Evolutionary conservation across 2,113 vertebrate genomes (phyloP), one percentile per base, ranked within the genome.

Genomic region (Antigone vipio): DNA sequence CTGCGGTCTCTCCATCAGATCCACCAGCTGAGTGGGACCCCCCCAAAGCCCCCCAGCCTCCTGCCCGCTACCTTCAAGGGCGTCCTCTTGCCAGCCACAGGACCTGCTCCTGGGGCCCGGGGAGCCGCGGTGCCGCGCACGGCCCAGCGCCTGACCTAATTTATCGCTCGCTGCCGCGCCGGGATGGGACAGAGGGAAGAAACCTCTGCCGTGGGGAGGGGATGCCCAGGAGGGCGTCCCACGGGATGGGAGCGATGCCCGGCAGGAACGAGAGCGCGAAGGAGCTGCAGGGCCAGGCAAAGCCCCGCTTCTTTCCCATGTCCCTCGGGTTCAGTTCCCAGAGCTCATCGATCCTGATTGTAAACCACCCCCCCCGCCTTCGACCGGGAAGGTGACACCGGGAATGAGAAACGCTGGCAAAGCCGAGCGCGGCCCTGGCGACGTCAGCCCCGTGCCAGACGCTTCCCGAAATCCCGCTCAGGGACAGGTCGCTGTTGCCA

Each of bases 221-320:
- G 67, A 13, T 26, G 68, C 73, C 78, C 72, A 15, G 38, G 4
- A 29, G 35, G 26, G 9, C 3, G 5, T 27, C 60, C 81, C 45
- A 44, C 2, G 15, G 76, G 80, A 22, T 3, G 47, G 91, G 84
- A 93, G 80, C 52, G 34, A 29, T 77, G 85, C 91, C 89, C 40
- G 8, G 34, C 3, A 1, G 30, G 7, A 32, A 40, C 12, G 52
- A 3, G 47, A 68, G 42, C 7, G 4, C 12, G 3, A 2, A 10
- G 22, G 66, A 14, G 56, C 59, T 38, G 18, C n/a, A 0, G 27
- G 59, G 73, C 45, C 67, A 0, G 49, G 67, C 56, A 45, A 35
- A 7, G 4, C 55, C 55, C 21, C 47, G 7, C 5, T 24, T 1
- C 63, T 16, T 62, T 8, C 69, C 49, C 71, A 0, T 1, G 1